phyloP scores from a whole-genome alignment of 2,888 invertebrate genomes.

The Beris chalybata region DNA sequence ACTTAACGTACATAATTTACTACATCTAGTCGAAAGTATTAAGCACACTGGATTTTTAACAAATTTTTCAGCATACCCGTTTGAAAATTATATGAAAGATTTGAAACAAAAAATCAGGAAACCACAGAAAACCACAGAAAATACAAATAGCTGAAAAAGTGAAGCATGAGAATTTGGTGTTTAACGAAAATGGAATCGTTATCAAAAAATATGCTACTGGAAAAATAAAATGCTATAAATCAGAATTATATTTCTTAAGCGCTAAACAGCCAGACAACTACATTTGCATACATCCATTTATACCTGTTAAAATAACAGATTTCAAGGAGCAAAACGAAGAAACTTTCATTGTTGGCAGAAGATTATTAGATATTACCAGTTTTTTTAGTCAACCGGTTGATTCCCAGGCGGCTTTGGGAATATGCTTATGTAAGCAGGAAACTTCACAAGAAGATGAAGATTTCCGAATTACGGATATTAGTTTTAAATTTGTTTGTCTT shows the following conservation, averaged over 20 bases:
- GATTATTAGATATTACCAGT: conserved; percentile 2
- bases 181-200: not conserved
- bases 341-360: conserved; percentile 11
- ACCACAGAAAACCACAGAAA: conserved; percentile 19
- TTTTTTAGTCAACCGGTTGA: too few relatives aligned
- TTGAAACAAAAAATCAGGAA: conserved; percentile 29
- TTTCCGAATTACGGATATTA: too few relatives aligned
- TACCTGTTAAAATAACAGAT: conserved; percentile 6
- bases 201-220: not conserved
- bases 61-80: conserved; percentile 34
- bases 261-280: conserved; percentile 4
- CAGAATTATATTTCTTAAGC: not conserved
- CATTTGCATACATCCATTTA: conserved; percentile 2
- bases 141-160: conserved; percentile 25
- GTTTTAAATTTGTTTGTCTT: too few relatives aligned
- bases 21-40: conserved; percentile 34
- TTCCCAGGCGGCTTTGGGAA: too few relatives aligned
- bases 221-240: not conserved
- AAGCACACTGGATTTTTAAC: conserved; percentile 28
- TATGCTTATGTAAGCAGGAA: too few relatives aligned
- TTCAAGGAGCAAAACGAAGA: not conserved
- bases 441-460: too few relatives aligned
- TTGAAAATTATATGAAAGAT: conserved; percentile 37
- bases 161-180: not conserved
- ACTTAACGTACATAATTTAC: conserved; percentile 35